These are phyloP conservation scores for Myrmecophaga tridactyla DNA, from an alignment of 2,113 vertebrate species.

Conservation along the genomic window DNA sequence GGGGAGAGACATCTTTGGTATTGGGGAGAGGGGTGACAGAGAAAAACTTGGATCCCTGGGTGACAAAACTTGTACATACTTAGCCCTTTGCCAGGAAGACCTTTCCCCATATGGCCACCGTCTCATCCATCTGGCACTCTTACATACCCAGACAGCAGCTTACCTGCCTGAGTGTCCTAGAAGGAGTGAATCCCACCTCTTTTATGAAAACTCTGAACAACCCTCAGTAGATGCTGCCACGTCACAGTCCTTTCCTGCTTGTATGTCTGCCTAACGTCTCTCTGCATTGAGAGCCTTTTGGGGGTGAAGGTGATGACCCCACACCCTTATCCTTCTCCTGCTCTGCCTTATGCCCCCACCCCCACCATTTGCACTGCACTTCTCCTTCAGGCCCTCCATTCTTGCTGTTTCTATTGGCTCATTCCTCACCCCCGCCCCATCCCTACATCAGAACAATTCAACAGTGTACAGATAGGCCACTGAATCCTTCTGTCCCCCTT, in stretches of 20 bases:
- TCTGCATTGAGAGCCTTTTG: fast-evolving
- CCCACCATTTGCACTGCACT: fast-evolving
- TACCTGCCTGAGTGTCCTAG: neutral
- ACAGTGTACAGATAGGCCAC: fast-evolving
- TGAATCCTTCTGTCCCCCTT: neutral
- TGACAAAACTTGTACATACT: neutral
- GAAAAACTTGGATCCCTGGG: fast-evolving
- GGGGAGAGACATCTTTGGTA: no score
- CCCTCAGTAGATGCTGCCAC: fast-evolving
- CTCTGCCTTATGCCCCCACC: fast-evolving
- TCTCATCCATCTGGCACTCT: neutral
- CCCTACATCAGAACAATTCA: neutral
- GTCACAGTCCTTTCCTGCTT: fast-evolving
- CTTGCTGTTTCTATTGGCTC: neutral
- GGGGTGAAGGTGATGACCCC: fast-evolving
- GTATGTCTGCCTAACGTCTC: neutral
- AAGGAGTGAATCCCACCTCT: no score
- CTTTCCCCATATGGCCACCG: no score
- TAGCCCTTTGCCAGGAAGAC: neutral
- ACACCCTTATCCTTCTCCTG: neutral
- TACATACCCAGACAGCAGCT: neutral
- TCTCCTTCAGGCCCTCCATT: fast-evolving
- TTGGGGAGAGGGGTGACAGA: neutral
- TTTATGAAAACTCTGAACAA: neutral
- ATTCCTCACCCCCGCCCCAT: fast-evolving